Evolutionary conservation across 2,888 invertebrate species (phyloP).

Genomic region (Carcina quercana): DNA sequence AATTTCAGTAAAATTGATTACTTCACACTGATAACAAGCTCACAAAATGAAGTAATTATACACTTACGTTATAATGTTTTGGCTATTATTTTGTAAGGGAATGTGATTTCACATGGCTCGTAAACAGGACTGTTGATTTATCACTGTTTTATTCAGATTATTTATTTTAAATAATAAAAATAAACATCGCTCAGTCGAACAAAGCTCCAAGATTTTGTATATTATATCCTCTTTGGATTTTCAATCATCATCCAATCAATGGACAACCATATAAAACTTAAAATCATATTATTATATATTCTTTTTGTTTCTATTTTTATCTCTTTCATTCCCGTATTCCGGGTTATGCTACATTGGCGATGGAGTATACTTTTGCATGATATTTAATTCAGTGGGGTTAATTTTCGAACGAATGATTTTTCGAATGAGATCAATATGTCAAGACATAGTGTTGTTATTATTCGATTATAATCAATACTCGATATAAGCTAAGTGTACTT

Average conservation of each 20-base stretch:
- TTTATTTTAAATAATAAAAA: conserved; percentile 6
- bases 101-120: neutral
- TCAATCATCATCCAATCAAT: too few relatives aligned
- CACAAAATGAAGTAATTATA: neutral
- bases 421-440: conserved; percentile 1
- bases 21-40: neutral
- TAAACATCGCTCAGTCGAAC: conserved; percentile 7
- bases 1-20: neutral
- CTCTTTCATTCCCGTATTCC: too few relatives aligned
- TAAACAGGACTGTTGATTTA: conserved; percentile 1
- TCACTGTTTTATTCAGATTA: too few relatives aligned
- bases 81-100: neutral
- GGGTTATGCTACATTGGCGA: too few relatives aligned
- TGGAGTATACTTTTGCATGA: too few relatives aligned
- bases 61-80: neutral
- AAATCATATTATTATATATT: too few relatives aligned
- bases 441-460: too few relatives aligned
- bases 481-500: too few relatives aligned
- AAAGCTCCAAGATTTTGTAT: conserved; percentile 3
- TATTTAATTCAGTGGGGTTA: conserved; percentile 1
- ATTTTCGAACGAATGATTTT: neutral
- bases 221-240: too few relatives aligned
- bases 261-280: too few relatives aligned
- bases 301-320: too few relatives aligned
- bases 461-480: too few relatives aligned